Evolutionary conservation across 2,888 invertebrate genomes (phyloP).

Genomic region (Callosobruchus maculatus): DNA sequence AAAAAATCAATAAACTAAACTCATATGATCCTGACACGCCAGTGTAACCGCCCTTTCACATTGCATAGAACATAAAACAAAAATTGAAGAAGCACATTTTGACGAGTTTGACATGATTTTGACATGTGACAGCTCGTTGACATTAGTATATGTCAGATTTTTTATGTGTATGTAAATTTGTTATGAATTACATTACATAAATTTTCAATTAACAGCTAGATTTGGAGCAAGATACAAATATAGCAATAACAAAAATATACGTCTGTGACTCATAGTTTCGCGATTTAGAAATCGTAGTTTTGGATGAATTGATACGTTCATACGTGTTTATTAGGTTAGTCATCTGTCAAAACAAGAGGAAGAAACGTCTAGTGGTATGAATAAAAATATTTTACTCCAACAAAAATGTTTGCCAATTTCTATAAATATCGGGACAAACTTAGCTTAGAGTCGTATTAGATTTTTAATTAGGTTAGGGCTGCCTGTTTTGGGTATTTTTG

Average conservation of each 20-base stretch:
- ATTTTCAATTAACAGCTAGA: neutral
- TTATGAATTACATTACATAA: neutral
- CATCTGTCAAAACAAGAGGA: slow-evolving; percentile 4
- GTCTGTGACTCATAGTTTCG: neutral
- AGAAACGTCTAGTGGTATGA: neutral
- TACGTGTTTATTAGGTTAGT: slow-evolving; percentile 6
- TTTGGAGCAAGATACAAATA: neutral
- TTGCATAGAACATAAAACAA: neutral
- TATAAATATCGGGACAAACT: neutral
- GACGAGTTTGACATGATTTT: too few species aligned
- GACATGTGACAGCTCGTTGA: too few species aligned
- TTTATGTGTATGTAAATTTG: too few species aligned
- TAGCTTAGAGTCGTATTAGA: neutral
- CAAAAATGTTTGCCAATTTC: neutral
- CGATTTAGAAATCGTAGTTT: neutral
- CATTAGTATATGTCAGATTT: too few species aligned
- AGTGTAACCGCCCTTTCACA: neutral
- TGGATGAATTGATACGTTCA: neutral
- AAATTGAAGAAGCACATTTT: too few species aligned
- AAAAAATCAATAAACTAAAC: neutral
- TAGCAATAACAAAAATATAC: neutral
- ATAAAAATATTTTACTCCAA: neutral
- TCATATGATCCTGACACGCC: neutral
- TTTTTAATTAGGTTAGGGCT: neutral
- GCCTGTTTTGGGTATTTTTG: neutral